Conservation (phyloP, 2,113 vertebrate genomes). For the Girardinichthys multiradiatus region DNA sequence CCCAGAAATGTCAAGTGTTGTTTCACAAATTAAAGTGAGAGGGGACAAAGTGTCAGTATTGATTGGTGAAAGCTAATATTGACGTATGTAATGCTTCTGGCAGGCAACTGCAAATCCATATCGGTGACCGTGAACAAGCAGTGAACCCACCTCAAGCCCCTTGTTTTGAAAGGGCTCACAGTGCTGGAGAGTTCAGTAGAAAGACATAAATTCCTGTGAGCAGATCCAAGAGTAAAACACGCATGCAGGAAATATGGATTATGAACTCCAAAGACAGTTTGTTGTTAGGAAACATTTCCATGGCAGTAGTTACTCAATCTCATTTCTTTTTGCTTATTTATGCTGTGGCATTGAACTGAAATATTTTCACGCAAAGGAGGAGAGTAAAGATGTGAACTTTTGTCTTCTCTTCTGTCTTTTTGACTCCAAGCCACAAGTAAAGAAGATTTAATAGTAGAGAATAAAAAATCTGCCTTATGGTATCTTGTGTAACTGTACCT, state of each 20-base stretch:
- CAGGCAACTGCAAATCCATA: slow-evolving; percentile 47
- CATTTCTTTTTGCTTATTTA: not conserved
- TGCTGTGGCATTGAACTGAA: not conserved
- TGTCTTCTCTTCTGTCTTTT: not conserved
- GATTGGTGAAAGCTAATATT: slow-evolving; percentile 60
- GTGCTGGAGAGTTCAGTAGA: not conserved
- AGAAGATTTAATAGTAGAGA: slow-evolving; percentile 22
- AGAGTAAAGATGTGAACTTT: not conserved
- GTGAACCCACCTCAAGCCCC: slow-evolving; percentile 43
- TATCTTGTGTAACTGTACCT: slow-evolving; percentile 17
- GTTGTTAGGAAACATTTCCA: slow-evolving; percentile 15
- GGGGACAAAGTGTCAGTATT: slow-evolving; percentile 56
- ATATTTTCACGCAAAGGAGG: not conserved
- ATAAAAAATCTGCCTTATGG: slow-evolving; percentile 21
- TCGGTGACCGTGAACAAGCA: slow-evolving; percentile 46
- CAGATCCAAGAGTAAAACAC: not conserved
- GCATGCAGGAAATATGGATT: not conserved
- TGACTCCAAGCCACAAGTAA: not conserved
- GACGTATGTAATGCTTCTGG: slow-evolving; percentile 51
- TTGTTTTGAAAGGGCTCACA: not conserved
- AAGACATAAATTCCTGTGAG: not conserved
- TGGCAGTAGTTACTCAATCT: slow-evolving; percentile 7
- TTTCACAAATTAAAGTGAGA: slow-evolving; percentile 41
- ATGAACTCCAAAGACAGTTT: not conserved
- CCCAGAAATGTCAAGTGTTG: slow-evolving; percentile 19